Percentiles rank a stretch among this genome's conserved stretches.
These are phyloP conservation scores for Paradisaea rubra DNA, from an alignment of 2,113 vertebrate genomes.

Conservation along the genomic window DNA sequence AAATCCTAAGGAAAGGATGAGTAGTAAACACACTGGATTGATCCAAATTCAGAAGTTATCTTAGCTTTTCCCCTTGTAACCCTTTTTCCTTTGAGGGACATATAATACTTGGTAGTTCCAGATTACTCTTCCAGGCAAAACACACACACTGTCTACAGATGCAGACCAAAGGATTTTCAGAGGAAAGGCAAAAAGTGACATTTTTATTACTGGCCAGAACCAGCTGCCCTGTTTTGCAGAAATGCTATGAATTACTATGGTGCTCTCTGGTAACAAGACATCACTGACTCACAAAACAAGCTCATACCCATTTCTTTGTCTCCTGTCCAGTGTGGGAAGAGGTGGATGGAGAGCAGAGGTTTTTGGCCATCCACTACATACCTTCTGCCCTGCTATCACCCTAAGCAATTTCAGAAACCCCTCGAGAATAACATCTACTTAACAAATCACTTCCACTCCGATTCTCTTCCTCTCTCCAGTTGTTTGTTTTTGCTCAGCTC, in stretches of 20 bases:
- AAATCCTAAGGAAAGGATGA: not conserved
- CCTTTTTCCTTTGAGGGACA: not conserved
- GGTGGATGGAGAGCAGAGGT: not conserved
- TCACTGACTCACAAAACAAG: not conserved
- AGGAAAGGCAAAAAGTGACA: not conserved
- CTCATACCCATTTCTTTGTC: not conserved
- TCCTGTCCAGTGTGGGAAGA: not conserved
- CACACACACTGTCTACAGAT: not conserved
- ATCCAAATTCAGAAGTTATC: not conserved
- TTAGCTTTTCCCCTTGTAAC: not conserved
- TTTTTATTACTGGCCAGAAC: not conserved
- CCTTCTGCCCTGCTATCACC: not conserved
- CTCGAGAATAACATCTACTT: not conserved
- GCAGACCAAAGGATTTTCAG: not conserved
- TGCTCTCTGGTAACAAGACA: not conserved
- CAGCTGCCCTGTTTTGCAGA: not conserved
- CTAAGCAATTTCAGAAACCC: not conserved
- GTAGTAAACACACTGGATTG: not conserved
- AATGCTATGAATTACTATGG: fast-evolving
- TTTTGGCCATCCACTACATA: fast-evolving
- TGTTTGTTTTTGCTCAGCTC: not conserved
- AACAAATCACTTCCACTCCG: not conserved
- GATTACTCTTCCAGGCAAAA: not conserved
- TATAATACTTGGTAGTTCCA: not conserved
- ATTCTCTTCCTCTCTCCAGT: not conserved